Percentiles rank a stretch among this genome's conserved stretches.
Conservation (phyloP, 2,888 invertebrate genomes). For the Polymixis flavicincta region DNA sequence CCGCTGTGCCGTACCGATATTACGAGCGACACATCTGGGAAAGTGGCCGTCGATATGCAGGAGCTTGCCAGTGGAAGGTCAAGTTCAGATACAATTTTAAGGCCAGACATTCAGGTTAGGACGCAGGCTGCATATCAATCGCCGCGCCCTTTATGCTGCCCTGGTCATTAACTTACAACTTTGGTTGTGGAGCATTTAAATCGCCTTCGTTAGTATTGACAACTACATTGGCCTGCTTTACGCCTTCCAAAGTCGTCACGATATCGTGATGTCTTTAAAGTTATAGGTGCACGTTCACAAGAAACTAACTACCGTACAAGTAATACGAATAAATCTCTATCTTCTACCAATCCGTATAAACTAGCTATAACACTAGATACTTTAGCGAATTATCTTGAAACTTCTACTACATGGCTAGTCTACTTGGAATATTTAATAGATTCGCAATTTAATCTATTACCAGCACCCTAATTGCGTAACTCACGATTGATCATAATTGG, state of each 20-base stretch:
- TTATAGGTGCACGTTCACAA: conserved; percentile 17
- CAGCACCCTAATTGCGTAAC: no score
- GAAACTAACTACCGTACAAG: conserved; percentile 1
- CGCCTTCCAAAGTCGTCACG: conserved; percentile 43
- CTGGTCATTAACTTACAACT: conserved; percentile 59
- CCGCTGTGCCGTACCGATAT: conserved; percentile 49
- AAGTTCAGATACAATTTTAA: conserved; percentile 79
- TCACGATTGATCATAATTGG: no score
- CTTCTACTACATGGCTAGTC: neutral
- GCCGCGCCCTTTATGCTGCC: conserved; percentile 61
- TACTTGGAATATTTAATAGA: neutral
- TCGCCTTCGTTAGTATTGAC: conserved; percentile 56
- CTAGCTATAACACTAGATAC: neutral
- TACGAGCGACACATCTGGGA: conserved; percentile 71
- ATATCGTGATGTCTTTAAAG: conserved; percentile 46
- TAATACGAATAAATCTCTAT: conserved; percentile 2
- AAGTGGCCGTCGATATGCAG: conserved; percentile 76
- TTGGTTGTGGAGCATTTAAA: conserved; percentile 48
- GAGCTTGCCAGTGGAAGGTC: conserved; percentile 81
- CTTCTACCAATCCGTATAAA: neutral
- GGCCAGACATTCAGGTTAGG: conserved; percentile 69
- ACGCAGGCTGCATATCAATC: conserved; percentile 59
- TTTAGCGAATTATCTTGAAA: neutral
- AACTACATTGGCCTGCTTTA: conserved; percentile 53
- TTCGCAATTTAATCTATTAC: neutral